These are phyloP conservation scores for Pycnonotus jocosus DNA, from an alignment of 2,113 vertebrate genomes.

Conservation along the genomic window DNA sequence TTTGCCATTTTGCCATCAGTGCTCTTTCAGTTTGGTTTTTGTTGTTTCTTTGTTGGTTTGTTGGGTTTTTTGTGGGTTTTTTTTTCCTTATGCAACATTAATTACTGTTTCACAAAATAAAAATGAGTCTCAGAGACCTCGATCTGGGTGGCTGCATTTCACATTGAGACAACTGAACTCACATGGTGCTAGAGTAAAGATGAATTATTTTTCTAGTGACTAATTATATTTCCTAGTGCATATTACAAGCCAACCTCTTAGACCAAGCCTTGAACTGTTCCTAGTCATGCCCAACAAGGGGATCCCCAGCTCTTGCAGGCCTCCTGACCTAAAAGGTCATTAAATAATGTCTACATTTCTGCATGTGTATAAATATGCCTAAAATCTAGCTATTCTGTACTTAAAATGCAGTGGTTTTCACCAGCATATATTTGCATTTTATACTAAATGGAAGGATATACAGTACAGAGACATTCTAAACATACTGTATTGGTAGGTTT, in stretches of 20 bases:
- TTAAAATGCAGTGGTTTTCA: neutral
- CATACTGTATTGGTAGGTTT: neutral
- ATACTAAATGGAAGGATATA: neutral
- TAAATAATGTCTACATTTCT: neutral
- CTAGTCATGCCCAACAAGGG: neutral
- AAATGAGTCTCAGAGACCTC: neutral
- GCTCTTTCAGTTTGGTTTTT: neutral
- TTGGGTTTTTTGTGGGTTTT: too few relatives aligned
- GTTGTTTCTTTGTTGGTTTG: too few relatives aligned
- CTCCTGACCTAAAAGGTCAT: neutral
- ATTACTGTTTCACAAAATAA: constrained; percentile 6
- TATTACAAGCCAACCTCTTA: neutral
- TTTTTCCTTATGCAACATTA: neutral
- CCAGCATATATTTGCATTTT: neutral
- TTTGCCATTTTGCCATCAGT: neutral
- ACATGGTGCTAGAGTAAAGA: neutral
- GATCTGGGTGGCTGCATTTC: neutral
- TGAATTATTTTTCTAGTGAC: neutral
- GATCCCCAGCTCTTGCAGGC: neutral
- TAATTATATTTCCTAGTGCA: neutral
- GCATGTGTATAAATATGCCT: neutral
- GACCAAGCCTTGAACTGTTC: constrained; percentile 2
- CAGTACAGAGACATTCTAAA: neutral
- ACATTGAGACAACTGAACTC: neutral
- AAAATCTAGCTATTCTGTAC: neutral